These are phyloP conservation scores for Odontesthes bonariensis DNA, from an alignment of 2,113 vertebrate species.

Conservation along the genomic window DNA sequence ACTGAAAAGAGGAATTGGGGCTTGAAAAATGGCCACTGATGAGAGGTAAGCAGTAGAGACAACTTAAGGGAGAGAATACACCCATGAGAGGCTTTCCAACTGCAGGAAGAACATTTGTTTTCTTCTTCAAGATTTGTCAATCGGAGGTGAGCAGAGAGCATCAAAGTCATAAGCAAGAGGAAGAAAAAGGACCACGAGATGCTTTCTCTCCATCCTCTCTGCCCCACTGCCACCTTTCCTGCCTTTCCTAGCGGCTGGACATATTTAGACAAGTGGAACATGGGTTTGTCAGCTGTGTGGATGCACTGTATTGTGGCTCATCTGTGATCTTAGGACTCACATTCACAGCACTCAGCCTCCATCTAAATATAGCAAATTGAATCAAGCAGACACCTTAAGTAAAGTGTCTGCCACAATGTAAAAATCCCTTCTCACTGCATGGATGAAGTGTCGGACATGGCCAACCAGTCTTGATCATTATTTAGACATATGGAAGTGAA, in stretches of 20 bases:
- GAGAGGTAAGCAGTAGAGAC: slow-evolving; percentile 30
- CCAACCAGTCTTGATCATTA: slow-evolving; percentile 41
- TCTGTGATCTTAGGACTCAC: slow-evolving; percentile 7
- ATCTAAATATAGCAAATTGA: slow-evolving; percentile 34
- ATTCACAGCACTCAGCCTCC: not conserved
- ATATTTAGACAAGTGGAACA: not conserved
- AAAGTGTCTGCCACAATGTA: slow-evolving; percentile 30
- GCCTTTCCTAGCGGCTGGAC: slow-evolving; percentile 20
- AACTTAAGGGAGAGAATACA: slow-evolving; percentile 39
- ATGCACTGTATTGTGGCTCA: slow-evolving; percentile 9
- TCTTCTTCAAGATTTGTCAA: slow-evolving; percentile 55
- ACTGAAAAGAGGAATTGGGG: slow-evolving; percentile 22
- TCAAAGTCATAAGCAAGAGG: slow-evolving; percentile 17
- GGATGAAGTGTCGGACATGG: slow-evolving; percentile 19
- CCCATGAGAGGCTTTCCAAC: slow-evolving; percentile 36
- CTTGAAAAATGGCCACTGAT: slow-evolving; percentile 66
- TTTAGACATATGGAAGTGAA: slow-evolving; percentile 43
- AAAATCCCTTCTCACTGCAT: slow-evolving; percentile 18
- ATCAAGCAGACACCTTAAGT: slow-evolving; percentile 39
- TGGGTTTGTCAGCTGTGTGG: slow-evolving; percentile 5
- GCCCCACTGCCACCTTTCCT: slow-evolving; percentile 39
- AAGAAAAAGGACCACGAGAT: slow-evolving; percentile 29
- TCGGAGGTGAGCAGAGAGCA: slow-evolving; percentile 39
- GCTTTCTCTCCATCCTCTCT: slow-evolving; percentile 44
- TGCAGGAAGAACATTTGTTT: slow-evolving; percentile 55